Conservation (phyloP, 1,140 invertebrate species). For the Atopsyche davidsoni region DNA sequence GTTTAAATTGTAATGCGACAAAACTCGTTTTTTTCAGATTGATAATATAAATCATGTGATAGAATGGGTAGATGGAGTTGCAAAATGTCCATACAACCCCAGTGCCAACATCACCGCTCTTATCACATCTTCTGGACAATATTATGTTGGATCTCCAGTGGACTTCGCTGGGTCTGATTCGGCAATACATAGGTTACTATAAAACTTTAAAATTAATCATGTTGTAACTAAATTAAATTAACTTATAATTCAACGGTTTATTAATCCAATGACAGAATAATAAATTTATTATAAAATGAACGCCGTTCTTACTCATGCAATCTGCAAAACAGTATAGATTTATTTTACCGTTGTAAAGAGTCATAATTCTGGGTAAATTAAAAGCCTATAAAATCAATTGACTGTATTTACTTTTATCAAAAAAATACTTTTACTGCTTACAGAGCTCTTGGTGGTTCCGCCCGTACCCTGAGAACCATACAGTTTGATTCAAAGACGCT, state of each 20-base stretch:
- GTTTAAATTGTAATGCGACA: too few species aligned
- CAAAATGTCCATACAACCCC: slow-evolving; percentile 81
- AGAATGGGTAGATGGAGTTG: slow-evolving; percentile 64
- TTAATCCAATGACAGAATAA: background rate
- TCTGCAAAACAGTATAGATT: background rate
- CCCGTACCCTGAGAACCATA: slow-evolving; percentile 60
- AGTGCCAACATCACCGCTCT: slow-evolving; percentile 77
- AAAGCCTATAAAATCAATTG: background rate
- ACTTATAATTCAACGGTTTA: background rate
- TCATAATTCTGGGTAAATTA: background rate
- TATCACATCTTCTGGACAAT: slow-evolving; percentile 65
- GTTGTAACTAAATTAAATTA: background rate
- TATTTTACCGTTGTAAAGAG: background rate
- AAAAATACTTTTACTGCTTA: slow-evolving; percentile 2
- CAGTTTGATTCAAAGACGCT: slow-evolving; percentile 90
- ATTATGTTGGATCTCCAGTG: slow-evolving; percentile 75
- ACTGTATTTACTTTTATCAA: background rate
- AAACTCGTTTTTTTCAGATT: too few species aligned
- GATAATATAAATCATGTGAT: slow-evolving; percentile 66
- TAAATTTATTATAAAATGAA: background rate
- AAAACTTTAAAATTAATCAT: too few species aligned
- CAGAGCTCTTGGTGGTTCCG: slow-evolving; percentile 6
- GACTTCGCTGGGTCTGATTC: slow-evolving; percentile 79
- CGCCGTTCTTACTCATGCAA: background rate
- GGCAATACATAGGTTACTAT: slow-evolving; percentile 62